phyloP scores from a whole-genome alignment of 2,797 vertebrate species.

The Dicrostonyx torquatus region DNA sequence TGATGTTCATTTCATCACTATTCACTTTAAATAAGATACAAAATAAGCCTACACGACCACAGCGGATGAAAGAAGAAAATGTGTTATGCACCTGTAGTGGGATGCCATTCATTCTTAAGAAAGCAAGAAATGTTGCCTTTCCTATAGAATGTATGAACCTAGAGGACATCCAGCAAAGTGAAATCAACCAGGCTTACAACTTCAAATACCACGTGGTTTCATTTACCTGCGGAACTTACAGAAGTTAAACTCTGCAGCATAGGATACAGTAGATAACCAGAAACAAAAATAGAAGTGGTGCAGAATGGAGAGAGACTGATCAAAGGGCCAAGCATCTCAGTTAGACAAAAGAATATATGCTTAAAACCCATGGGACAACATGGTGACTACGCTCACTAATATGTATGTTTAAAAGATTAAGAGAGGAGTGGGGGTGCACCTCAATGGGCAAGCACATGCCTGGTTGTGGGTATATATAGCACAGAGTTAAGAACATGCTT shows the following conservation, averaged over 20 bases:
- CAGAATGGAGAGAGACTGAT: neutral
- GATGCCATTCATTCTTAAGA: neutral
- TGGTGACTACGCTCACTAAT: neutral
- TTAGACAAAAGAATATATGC: neutral
- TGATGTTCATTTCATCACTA: neutral
- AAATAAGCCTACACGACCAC: neutral
- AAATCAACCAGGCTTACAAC: neutral
- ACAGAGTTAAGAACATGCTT: neutral
- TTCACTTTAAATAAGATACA: neutral
- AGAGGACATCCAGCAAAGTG: neutral
- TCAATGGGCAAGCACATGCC: neutral
- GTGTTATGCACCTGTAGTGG: neutral
- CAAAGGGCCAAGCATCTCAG: neutral
- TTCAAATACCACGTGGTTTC: neutral
- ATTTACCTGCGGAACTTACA: neutral
- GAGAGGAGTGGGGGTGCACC: neutral
- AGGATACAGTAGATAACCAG: neutral
- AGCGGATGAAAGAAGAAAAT: neutral
- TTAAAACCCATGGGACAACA: neutral
- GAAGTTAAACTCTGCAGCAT: neutral
- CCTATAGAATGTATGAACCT: neutral
- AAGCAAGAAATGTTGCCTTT: neutral
- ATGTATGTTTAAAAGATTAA: neutral
- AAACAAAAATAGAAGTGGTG: neutral
- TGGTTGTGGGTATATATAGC: neutral